A percentile compares a stretch with the other conserved stretches of the same genome.
Conservation (phyloP, 2,797 vertebrate genomes). For the Sebastes taczanowskii region DNA sequence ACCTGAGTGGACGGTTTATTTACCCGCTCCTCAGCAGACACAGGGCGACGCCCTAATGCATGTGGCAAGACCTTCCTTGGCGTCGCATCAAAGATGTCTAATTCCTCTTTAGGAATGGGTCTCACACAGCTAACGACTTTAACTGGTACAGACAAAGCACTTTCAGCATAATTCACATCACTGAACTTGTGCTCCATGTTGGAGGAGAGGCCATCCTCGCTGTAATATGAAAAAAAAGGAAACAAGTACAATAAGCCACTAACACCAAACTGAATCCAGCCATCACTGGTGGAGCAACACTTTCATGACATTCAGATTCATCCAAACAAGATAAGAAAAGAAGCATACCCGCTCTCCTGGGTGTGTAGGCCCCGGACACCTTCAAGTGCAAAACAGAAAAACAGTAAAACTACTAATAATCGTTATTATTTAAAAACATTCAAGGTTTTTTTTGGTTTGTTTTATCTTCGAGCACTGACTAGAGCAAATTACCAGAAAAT, state of each 20-base stretch:
- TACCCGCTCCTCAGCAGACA: accelerated
- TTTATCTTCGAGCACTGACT: background rate
- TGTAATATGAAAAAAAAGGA: background rate
- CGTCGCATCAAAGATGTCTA: accelerated
- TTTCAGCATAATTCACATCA: background rate
- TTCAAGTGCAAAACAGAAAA: slow-evolving; percentile 19
- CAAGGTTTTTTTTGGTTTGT: background rate
- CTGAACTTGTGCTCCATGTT: slow-evolving; percentile 14
- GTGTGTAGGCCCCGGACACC: background rate
- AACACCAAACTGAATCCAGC: background rate
- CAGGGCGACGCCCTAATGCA: accelerated
- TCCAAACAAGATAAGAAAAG: background rate
- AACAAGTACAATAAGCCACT: background rate
- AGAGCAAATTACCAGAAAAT: too few relatives aligned
- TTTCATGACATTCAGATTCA: background rate
- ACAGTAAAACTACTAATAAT: background rate
- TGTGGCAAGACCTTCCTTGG: accelerated
- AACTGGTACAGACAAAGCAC: background rate
- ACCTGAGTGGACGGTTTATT: accelerated
- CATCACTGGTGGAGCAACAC: background rate
- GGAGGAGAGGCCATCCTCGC: slow-evolving; percentile 45
- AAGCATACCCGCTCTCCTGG: slow-evolving; percentile 60
- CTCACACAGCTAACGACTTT: background rate
- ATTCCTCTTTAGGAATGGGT: background rate
- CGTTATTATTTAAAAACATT: background rate